Evolutionary conservation across 2,797 vertebrate genomes (phyloP).

Genomic region (Rhinoraja longicauda): DNA sequence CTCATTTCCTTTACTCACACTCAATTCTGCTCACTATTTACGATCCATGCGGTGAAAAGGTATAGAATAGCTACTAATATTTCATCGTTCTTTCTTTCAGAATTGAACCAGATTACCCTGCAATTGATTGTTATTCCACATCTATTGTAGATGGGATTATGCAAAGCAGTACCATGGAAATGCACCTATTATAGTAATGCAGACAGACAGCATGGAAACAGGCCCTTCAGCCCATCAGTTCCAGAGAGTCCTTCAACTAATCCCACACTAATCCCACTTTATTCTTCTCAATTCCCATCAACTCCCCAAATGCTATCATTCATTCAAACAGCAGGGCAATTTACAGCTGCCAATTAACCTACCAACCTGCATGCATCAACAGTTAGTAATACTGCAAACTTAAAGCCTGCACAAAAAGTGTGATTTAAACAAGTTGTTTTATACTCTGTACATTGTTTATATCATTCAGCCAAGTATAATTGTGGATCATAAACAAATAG

Average conservation of each 20-base stretch:
- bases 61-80: conserved; percentile 11
- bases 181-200: no score
- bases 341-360: no score
- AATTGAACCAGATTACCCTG: neutral
- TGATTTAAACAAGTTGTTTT: neutral
- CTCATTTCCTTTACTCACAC: neutral
- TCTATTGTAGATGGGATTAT: neutral
- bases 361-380: neutral
- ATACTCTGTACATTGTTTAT: neutral
- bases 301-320: no score
- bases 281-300: no score
- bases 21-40: neutral
- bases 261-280: no score
- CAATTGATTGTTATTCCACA: neutral
- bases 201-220: no score
- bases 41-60: neutral
- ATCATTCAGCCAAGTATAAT: neutral
- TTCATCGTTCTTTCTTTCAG: conserved; percentile 12
- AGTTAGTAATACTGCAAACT: neutral
- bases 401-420: neutral
- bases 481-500: neutral
- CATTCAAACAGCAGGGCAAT: no score
- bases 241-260: no score
- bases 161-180: neutral
- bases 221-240: no score